phyloP scores from a whole-genome alignment of 2,888 invertebrate species.

The Agrochola lychnidis region DNA sequence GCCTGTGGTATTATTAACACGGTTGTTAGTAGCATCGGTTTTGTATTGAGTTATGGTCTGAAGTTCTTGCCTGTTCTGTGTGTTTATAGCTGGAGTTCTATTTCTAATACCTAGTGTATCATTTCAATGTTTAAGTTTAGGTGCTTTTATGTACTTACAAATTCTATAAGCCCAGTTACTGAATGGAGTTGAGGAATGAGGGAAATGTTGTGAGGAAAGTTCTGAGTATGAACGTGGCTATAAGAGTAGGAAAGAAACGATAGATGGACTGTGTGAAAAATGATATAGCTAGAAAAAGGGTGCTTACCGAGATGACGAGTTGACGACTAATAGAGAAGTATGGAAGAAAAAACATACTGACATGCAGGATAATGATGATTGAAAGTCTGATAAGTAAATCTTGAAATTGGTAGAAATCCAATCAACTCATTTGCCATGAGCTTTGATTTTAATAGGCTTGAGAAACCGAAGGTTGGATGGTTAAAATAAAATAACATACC shows the following conservation, averaged over 20 bases:
- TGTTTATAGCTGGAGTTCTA: background rate
- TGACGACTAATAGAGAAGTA: too few relatives aligned
- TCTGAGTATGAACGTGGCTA: too few relatives aligned
- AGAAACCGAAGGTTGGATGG: background rate
- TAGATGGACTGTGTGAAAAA: too few relatives aligned
- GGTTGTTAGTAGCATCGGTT: slow-evolving; percentile 6
- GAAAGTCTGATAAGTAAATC: background rate
- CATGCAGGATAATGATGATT: background rate
- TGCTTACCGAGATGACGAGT: too few relatives aligned
- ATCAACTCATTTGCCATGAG: background rate
- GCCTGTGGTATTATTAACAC: slow-evolving; percentile 3
- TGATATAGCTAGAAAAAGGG: too few relatives aligned
- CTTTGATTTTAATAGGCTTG: background rate
- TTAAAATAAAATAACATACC: background rate
- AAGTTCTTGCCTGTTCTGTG: background rate
- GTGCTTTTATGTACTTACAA: too few relatives aligned
- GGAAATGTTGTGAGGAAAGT: too few relatives aligned
- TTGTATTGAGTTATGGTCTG: slow-evolving; percentile 18
- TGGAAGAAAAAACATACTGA: too few relatives aligned
- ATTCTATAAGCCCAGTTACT: background rate
- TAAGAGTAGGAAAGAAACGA: too few relatives aligned
- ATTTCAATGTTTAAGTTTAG: background rate
- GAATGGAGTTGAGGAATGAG: background rate
- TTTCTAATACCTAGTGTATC: background rate
- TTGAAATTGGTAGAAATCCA: slow-evolving; percentile 1